These are phyloP conservation scores for Tetranychus truncatus DNA, from an alignment of 2,888 invertebrate species.

Conservation along the genomic window DNA sequence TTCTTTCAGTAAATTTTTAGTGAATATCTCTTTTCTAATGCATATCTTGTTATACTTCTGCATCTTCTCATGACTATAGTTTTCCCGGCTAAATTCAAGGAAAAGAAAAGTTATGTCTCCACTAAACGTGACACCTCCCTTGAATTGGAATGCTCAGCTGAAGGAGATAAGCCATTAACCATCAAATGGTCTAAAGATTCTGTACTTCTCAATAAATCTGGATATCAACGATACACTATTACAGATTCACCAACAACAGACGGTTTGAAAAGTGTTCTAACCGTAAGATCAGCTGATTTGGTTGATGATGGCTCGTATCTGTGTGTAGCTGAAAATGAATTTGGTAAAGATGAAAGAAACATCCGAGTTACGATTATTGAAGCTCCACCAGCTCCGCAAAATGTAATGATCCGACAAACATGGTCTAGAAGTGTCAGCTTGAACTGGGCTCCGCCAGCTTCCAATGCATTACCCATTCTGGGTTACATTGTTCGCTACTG, in stretches of 20 bases:
- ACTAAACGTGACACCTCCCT: conserved; percentile 24
- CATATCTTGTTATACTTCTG: not conserved
- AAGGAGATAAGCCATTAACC: conserved; percentile 25
- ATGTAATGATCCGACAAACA: conserved; percentile 26
- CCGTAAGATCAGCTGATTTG: conserved; percentile 10
- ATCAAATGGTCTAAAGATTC: conserved; percentile 26
- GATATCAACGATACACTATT: conserved; percentile 24
- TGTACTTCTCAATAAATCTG: conserved; percentile 6
- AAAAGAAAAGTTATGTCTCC: conserved; percentile 23
- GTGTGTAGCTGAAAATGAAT: conserved; percentile 15
- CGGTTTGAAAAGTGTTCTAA: conserved; percentile 10
- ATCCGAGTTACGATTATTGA: conserved; percentile 21
- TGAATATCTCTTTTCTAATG: not conserved
- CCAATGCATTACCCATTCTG: conserved; percentile 27
- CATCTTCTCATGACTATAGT: not conserved
- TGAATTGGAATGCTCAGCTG: conserved; percentile 24
- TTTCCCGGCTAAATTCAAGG: conserved; percentile 27
- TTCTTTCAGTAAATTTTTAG: not conserved
- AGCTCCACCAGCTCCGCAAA: conserved; percentile 26
- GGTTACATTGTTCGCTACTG: conserved; percentile 27
- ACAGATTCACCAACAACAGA: conserved; percentile 7
- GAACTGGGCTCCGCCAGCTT: conserved; percentile 26
- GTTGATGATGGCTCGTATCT: conserved; percentile 12
- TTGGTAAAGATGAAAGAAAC: conserved; percentile 15
- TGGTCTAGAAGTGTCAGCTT: conserved; percentile 27